Evolutionary conservation across 2,888 invertebrate species (phyloP).

Genomic region (Eupithecia exiguata): DNA sequence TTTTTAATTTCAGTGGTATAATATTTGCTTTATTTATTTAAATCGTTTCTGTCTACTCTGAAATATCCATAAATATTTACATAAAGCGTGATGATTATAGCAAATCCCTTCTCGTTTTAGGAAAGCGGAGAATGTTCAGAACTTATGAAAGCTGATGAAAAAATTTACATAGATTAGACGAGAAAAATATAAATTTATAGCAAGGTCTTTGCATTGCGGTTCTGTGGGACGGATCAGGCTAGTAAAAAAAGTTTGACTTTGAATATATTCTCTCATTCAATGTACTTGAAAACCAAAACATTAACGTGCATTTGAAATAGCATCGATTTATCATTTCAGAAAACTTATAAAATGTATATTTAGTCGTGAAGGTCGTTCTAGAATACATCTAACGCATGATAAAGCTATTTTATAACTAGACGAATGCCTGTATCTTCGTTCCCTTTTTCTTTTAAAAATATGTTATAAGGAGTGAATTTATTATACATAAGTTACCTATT

Average conservation of each 20-base stretch:
- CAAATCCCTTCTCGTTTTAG: too few relatives aligned
- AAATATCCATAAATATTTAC: neutral
- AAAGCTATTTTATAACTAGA: conserved; percentile 17
- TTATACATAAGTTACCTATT: neutral
- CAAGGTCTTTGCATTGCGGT: too few relatives aligned
- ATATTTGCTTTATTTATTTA: neutral
- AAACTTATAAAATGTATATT: conserved; percentile 8
- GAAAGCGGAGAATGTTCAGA: too few relatives aligned
- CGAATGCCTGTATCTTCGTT: neutral
- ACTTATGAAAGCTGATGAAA: neutral
- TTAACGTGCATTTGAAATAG: neutral
- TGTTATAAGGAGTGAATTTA: neutral
- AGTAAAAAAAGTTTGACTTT: neutral
- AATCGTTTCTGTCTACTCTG: neutral
- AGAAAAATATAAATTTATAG: neutral
- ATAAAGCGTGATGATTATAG: too few relatives aligned
- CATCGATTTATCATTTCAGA: conserved; percentile 9
- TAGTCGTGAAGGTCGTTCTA: conserved; percentile 17
- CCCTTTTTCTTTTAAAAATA: neutral
- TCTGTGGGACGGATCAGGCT: too few relatives aligned
- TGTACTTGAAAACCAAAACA: conserved; percentile 1
- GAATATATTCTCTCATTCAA: neutral
- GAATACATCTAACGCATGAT: conserved; percentile 29
- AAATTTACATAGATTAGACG: neutral
- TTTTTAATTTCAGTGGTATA: too few relatives aligned